A percentile compares a stretch with the other conserved stretches of the same genome.
Evolutionary conservation across 2,113 vertebrate species (phyloP).

Genomic region (Larimichthys crocea): DNA sequence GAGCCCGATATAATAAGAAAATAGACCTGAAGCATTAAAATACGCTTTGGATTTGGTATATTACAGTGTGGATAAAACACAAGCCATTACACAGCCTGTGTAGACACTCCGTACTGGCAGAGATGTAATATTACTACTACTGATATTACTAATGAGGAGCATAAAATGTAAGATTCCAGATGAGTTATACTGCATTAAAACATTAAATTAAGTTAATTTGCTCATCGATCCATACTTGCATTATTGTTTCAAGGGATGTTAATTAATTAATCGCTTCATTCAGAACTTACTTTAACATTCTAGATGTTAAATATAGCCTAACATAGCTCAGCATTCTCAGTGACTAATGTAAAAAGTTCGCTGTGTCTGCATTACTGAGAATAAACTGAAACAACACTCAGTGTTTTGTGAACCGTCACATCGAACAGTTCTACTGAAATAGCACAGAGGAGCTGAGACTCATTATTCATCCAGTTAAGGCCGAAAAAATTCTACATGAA

Average conservation of each 20-base stretch:
- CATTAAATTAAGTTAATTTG: neutral
- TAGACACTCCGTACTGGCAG: too few relatives aligned
- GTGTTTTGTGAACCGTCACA: neutral
- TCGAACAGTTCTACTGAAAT: neutral
- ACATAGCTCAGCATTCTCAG: neutral
- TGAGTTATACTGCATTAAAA: neutral
- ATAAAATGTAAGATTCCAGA: neutral
- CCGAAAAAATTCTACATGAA: conserved; percentile 45
- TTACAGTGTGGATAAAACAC: too few relatives aligned
- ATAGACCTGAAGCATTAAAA: too few relatives aligned
- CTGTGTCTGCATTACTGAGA: neutral
- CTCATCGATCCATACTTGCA: neutral
- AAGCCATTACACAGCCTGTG: too few relatives aligned
- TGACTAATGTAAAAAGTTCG: neutral
- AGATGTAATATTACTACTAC: too few relatives aligned
- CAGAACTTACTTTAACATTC: neutral
- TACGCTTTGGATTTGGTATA: too few relatives aligned
- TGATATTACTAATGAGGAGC: neutral
- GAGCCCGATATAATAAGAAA: neutral
- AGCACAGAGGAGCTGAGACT: neutral
- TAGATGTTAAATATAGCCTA: neutral
- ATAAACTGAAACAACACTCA: neutral
- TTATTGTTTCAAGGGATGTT: neutral
- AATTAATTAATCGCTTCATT: too few relatives aligned
- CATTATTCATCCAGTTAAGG: conserved; percentile 1